Conservation (phyloP, 1,140 invertebrate genomes). For the Oscheius sp. region DNA sequence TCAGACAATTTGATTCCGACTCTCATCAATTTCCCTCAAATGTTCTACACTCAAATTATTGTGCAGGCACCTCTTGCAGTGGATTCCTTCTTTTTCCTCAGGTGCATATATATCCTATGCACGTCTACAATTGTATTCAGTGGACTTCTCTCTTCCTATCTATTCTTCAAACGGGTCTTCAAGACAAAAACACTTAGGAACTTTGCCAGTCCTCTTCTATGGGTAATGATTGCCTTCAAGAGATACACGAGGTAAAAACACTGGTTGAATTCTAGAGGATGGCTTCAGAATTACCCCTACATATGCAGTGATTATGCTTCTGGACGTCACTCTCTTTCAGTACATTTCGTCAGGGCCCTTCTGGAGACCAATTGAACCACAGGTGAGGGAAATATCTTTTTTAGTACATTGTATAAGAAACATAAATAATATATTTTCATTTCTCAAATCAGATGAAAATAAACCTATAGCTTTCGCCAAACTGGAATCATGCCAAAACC, state of each 20-base stretch:
- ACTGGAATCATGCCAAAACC: no score
- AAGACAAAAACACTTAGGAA: slow-evolving; percentile 41
- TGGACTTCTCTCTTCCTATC: slow-evolving; percentile 56
- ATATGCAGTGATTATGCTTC: slow-evolving; percentile 54
- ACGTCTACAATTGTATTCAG: slow-evolving; percentile 42
- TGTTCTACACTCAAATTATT: slow-evolving; percentile 60
- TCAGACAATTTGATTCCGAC: slow-evolving; percentile 56
- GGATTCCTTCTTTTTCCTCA: slow-evolving; percentile 59
- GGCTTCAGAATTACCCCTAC: slow-evolving; percentile 53
- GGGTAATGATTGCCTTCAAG: slow-evolving; percentile 35
- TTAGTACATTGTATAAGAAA: no score
- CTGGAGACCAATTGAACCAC: slow-evolving; percentile 57
- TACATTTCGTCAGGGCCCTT: slow-evolving; percentile 60
- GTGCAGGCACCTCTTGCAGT: slow-evolving; percentile 59
- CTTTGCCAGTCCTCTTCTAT: slow-evolving; percentile 22
- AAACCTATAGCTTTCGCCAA: no score
- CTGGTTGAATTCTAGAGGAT: not conserved
- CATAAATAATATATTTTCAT: no score
- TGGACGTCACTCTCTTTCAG: slow-evolving; percentile 54
- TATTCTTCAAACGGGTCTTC: slow-evolving; percentile 49
- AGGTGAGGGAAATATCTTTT: no score
- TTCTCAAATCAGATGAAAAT: no score
- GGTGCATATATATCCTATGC: slow-evolving; percentile 33
- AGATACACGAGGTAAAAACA: slow-evolving; percentile 18
- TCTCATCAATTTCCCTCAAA: slow-evolving; percentile 53